A percentile compares a stretch with the other conserved stretches of the same genome.
Evolutionary conservation across 2,113 vertebrate genomes (phyloP).

Genomic region (Apaloderma vittatum): DNA sequence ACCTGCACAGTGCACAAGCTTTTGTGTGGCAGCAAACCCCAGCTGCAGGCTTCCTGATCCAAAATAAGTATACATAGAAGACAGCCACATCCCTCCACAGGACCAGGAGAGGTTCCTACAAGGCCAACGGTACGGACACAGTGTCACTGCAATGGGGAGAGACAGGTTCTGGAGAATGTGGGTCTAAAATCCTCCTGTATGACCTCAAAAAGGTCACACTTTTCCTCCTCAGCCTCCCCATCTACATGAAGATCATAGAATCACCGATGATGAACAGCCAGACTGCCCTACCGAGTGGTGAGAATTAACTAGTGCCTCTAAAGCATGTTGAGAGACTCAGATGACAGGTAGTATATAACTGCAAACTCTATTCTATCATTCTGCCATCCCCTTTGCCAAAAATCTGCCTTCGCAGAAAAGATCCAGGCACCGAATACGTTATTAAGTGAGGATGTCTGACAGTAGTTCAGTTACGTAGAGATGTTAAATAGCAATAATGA

Average conservation of each 20-base stretch:
- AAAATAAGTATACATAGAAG: accelerated
- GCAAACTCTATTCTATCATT: slow-evolving; percentile 1
- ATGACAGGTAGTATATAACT: slow-evolving; percentile 7
- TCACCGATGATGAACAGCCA: not conserved
- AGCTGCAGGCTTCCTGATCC: not conserved
- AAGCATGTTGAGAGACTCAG: not conserved
- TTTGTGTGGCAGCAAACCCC: not conserved
- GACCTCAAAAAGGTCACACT: not conserved
- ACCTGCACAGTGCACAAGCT: accelerated
- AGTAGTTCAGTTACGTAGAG: slow-evolving; percentile 34
- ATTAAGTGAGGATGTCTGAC: slow-evolving; percentile 44
- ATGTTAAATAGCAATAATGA: slow-evolving; percentile 51
- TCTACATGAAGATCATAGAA: accelerated
- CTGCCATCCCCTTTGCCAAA: not conserved
- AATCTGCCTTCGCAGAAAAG: slow-evolving; percentile 38
- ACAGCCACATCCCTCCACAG: not conserved
- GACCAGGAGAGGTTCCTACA: accelerated
- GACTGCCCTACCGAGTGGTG: not conserved
- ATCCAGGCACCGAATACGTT: slow-evolving; percentile 11
- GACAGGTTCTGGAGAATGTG: not conserved
- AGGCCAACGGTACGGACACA: accelerated
- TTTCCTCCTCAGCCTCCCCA: not conserved
- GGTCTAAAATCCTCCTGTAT: not conserved
- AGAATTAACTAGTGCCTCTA: not conserved
- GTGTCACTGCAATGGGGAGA: not conserved